Conservation (phyloP, 64 coral and sea anemone genomes). For the Orbicella faveolata region DNA sequence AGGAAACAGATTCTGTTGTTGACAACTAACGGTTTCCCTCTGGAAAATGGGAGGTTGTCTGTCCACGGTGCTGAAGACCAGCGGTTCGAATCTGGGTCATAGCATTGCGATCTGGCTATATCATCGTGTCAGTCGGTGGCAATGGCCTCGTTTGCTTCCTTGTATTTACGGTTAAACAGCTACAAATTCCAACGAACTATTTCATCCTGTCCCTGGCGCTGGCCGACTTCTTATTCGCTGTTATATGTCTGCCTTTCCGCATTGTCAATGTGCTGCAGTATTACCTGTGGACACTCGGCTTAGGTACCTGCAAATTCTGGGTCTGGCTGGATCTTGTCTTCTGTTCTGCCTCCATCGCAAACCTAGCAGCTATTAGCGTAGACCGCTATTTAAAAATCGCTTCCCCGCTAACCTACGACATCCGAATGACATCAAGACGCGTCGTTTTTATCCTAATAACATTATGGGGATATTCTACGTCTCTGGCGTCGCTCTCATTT, state of each 20-base stretch:
- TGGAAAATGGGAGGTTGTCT: not conserved
- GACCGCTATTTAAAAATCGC: constrained; percentile 92
- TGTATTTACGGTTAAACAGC: constrained; percentile 74
- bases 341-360: constrained; percentile 85
- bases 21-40: not conserved
- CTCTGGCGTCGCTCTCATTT: constrained; percentile 66
- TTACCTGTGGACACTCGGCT: constrained; percentile 58
- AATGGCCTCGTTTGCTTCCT: constrained; percentile 79
- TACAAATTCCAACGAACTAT: constrained; percentile 87
- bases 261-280: constrained; percentile 58
- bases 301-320: constrained; percentile 68
- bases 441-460: constrained; percentile 31
- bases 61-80: not conserved
- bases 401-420: constrained; percentile 79
- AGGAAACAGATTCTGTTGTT: constrained; percentile 8
- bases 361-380: constrained; percentile 87
- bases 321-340: constrained; percentile 88
- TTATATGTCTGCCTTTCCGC: constrained; percentile 76
- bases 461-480: constrained; percentile 77
- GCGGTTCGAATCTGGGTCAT: not conserved
- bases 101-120: not conserved
- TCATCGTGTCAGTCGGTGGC: constrained; percentile 26
- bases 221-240: constrained; percentile 81
- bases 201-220: constrained; percentile 84
- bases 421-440: constrained; percentile 61